Conservation (phyloP, 2,113 vertebrate genomes). For the Syrrhaptes paradoxus region DNA sequence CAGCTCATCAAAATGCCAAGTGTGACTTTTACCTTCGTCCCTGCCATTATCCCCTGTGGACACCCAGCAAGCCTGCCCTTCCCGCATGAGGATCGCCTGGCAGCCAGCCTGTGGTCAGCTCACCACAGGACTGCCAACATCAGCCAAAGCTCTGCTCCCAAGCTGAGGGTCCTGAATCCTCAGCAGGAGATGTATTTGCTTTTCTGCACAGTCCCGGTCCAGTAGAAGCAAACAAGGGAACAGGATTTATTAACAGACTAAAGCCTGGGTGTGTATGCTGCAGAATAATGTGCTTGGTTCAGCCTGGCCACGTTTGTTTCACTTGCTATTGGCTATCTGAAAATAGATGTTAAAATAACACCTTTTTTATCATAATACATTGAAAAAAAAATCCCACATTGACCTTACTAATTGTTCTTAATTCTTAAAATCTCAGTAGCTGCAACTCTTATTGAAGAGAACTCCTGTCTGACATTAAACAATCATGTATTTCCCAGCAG, state of each 20-base stretch:
- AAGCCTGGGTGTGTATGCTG: rapidly evolving
- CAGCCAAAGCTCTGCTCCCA: neutral
- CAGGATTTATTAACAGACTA: neutral
- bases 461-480: neutral
- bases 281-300: neutral
- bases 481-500: constrained; percentile 4
- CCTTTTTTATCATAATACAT: neutral
- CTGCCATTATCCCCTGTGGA: neutral
- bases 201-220: neutral
- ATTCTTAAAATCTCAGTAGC: neutral
- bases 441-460: neutral
- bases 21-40: neutral
- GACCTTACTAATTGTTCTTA: neutral
- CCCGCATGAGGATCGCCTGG: neutral
- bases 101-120: too few relatives aligned
- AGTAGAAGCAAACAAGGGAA: neutral
- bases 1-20: neutral
- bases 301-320: neutral
- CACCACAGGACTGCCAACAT: too few relatives aligned
- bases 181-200: neutral
- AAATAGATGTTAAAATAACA: neutral
- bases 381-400: neutral
- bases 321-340: neutral
- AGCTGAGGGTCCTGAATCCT: rapidly evolving
- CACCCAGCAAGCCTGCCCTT: neutral